phyloP scores from a whole-genome alignment of 2,797 vertebrate species.

The Gallirallus australis region DNA sequence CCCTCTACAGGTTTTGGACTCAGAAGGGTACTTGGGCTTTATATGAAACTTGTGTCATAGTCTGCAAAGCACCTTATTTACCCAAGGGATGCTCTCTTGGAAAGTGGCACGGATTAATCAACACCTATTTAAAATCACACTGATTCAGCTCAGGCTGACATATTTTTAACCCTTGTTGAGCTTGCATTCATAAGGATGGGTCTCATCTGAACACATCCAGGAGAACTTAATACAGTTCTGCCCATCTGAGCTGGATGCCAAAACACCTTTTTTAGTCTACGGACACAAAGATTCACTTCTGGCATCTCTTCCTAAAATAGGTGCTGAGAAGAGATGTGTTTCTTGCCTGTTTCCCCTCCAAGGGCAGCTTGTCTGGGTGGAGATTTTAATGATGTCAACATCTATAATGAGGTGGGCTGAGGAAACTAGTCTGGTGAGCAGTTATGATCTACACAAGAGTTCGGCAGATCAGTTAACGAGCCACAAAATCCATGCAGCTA shows the following conservation, averaged over 20 bases:
- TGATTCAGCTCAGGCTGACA: background rate
- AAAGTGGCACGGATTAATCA: background rate
- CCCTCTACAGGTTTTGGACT: background rate
- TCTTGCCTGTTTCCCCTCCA: background rate
- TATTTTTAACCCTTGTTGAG: constrained; percentile 26
- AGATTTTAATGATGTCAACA: background rate
- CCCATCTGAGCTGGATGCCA: background rate
- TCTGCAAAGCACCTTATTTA: constrained; percentile 23
- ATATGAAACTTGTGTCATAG: background rate
- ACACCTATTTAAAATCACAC: background rate
- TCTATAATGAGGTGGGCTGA: background rate
- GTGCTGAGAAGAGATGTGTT: background rate
- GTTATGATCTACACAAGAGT: background rate
- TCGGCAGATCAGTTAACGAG: background rate
- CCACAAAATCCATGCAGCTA: background rate
- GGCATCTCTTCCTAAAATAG: background rate
- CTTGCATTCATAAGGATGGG: background rate
- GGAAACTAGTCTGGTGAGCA: background rate
- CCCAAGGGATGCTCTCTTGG: background rate
- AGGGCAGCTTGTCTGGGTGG: background rate
- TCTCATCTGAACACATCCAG: background rate
- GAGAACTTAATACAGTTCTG: background rate
- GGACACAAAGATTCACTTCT: background rate
- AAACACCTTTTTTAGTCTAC: background rate
- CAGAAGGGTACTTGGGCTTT: background rate